Evolutionary conservation across 2,113 vertebrate genomes (phyloP), one percentile per base, ranked within the genome.

Genomic region (Myanophis thanlyinensis): DNA sequence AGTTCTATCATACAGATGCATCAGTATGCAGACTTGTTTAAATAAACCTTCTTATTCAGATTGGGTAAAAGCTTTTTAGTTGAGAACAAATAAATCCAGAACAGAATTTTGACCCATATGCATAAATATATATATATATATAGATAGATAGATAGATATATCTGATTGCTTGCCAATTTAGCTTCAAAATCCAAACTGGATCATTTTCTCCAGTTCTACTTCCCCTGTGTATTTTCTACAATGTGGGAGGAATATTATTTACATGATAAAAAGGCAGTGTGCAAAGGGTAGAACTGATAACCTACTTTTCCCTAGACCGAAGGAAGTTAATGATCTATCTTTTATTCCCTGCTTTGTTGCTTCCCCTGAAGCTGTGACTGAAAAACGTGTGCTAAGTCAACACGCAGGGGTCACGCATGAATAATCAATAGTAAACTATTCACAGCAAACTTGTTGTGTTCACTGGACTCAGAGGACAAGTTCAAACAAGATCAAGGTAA

Each of bases 221-320:
- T 88, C 18, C 40, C 12, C 54, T 48, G 48, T 53, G 22, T 44
- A n/a, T 44, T 0, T 0, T 89, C 23, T 91, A 30, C 51, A 0
- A 40, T 91, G 59, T 90, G 56, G 62, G 53, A 51, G 56, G 8
- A 2, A 1, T 52, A 10, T 91, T 59, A 94, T 92, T 88, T 93
- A 93, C 46, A 80, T 92, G 46, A 5, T 90, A 49, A 40, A 49
- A 49, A 52, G 73, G 73, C 92, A 23, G 56, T 90, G 91, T 49
- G 20, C 3, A 8, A 5, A 52, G 13, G 40, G 62, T 62, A 35
- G 62, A 56, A 87, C 5, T 35, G 40, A 80, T 95, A 23, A 46
- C 94, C 25, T 95, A 25, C 94, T 95, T 94, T 91, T 92, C 91
- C n/a, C 51, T 3, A 84, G 48, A 90, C 93, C 92, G 89, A 91